phyloP scores from a whole-genome alignment of 2,888 invertebrate species.

The Rhynchonema sp. region DNA sequence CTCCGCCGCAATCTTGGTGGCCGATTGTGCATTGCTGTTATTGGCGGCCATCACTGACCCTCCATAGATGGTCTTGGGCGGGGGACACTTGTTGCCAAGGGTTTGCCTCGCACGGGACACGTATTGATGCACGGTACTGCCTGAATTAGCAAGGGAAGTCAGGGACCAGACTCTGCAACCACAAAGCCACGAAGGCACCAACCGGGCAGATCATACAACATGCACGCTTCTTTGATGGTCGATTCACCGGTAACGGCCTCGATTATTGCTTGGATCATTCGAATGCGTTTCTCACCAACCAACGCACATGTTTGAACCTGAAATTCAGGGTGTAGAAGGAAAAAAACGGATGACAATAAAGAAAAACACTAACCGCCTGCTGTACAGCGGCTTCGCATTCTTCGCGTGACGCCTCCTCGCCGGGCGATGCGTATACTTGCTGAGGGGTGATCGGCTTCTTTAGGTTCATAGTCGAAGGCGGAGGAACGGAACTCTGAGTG shows the following conservation, averaged over 20 bases:
- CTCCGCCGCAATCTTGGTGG: no score
- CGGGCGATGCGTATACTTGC: background rate
- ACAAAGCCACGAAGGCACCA: background rate
- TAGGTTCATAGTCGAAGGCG: background rate
- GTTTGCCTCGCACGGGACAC: slow-evolving; percentile 5
- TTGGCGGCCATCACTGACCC: no score
- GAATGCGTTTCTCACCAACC: background rate
- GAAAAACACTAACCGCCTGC: no score
- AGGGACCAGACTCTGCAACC: no score
- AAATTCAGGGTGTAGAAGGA: no score
- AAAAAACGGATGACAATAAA: no score
- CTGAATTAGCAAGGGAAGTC: background rate
- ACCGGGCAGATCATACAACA: background rate
- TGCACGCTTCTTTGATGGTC: slow-evolving; percentile 8
- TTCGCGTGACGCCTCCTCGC: background rate
- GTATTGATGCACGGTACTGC: slow-evolving; percentile 9
- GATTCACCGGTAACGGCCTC: slow-evolving; percentile 4
- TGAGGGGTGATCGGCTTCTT: background rate
- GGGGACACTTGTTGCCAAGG: slow-evolving; percentile 8
- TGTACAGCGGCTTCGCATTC: background rate
- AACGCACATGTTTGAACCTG: background rate
- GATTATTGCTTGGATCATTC: slow-evolving; percentile 3
- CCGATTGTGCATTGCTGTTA: no score
- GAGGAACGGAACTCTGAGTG: background rate
- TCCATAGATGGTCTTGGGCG: no score